Evolutionary conservation across 2,888 invertebrate species (phyloP).

Genomic region (Muschampia plurimacula): DNA sequence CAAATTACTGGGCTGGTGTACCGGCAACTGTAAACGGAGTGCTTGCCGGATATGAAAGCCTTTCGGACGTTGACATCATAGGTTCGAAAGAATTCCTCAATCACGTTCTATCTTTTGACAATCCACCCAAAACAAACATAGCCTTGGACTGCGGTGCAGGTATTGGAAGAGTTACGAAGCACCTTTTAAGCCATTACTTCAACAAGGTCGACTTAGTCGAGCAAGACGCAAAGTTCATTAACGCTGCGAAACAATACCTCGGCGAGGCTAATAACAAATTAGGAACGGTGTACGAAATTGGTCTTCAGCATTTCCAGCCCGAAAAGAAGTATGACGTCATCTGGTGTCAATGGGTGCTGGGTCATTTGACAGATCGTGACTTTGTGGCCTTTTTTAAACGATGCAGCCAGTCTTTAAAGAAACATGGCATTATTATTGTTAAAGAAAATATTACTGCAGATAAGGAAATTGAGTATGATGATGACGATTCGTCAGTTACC

Average conservation of each 20-base stretch:
- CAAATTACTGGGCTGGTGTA: constrained; percentile 94
- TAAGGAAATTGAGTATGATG: constrained; percentile 88
- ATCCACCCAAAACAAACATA: constrained; percentile 81
- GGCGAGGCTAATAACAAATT: constrained; percentile 81
- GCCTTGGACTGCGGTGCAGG: constrained; percentile 99
- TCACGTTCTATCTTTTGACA: constrained; percentile 66
- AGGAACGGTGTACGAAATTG: constrained; percentile 88
- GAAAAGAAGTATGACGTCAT: constrained; percentile 94
- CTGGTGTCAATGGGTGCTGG: constrained; percentile 99
- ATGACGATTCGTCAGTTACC: constrained; percentile 95
- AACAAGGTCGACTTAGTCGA: constrained; percentile 95
- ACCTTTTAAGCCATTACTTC: constrained; percentile 92
- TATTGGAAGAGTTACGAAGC: constrained; percentile 96
- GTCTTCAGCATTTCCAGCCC: constrained; percentile 95
- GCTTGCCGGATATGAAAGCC: constrained; percentile 95
- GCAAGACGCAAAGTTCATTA: constrained; percentile 93
- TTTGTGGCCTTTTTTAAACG: constrained; percentile 89
- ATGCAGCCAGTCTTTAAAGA: constrained; percentile 79
- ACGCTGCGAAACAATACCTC: constrained; percentile 87
- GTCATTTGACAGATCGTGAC: constrained; percentile 94
- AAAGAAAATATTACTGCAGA: constrained; percentile 91
- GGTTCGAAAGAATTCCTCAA: constrained; percentile 94
- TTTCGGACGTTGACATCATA: constrained; percentile 94
- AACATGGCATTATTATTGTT: constrained; percentile 65
- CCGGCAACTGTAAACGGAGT: constrained; percentile 97